phyloP scores from a whole-genome alignment of 2,797 vertebrate species.

The Synaphobranchus kaupii region DNA sequence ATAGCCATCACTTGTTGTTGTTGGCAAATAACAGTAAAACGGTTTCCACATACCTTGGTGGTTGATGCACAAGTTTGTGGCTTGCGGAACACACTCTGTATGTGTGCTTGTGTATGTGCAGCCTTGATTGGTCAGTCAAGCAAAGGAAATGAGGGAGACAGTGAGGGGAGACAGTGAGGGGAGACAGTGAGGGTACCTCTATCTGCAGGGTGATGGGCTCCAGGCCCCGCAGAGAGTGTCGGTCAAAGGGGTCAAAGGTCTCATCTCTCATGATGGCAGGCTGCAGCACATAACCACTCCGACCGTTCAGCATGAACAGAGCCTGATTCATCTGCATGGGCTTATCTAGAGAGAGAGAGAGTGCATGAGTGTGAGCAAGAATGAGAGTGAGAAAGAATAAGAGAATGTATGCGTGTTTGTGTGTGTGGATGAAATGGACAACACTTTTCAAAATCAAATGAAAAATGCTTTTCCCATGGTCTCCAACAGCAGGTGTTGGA shows the following conservation, averaged over 20 bases:
- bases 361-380: too few relatives aligned
- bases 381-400: background rate
- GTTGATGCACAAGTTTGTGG: background rate
- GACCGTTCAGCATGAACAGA: slow-evolving; percentile 89
- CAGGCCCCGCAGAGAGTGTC: slow-evolving; percentile 78
- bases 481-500: too few relatives aligned
- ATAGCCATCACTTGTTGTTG: background rate
- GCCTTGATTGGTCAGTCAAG: too few relatives aligned
- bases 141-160: background rate
- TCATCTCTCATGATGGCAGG: slow-evolving; percentile 92
- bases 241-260: slow-evolving; percentile 93
- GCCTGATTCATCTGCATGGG: slow-evolving; percentile 99
- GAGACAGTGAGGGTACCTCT: slow-evolving; percentile 73
- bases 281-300: slow-evolving; percentile 92
- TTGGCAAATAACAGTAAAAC: background rate
- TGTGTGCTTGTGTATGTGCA: background rate
- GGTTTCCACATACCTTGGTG: background rate
- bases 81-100: background rate
- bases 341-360: slow-evolving; percentile 76
- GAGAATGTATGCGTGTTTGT: background rate
- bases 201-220: slow-evolving; percentile 83
- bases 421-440: background rate
- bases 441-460: too few relatives aligned
- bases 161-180: too few relatives aligned
- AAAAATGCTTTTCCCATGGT: too few relatives aligned